Evolutionary conservation across 1,140 invertebrate genomes (phyloP), one percentile per base, ranked within the genome.

Genomic region (Drosophila sulfurigaster): DNA sequence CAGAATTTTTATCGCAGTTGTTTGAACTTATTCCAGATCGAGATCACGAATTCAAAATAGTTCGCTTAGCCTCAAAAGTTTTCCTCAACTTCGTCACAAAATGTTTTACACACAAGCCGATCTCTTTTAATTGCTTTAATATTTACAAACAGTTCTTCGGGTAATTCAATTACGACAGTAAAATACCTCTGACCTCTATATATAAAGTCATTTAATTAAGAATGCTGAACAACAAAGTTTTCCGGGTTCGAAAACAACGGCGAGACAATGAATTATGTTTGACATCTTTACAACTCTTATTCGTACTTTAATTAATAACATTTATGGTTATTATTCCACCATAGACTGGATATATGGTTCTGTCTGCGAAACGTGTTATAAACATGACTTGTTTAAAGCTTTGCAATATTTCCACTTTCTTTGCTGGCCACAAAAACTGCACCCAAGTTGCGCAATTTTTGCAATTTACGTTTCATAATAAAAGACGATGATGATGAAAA

Each of bases 401-500:
- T 38, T 16, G n/a, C 8, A 43, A 13, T n/a, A 41, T 60, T 51
- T 60, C 8, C 13, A 13, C 38, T 16, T 35, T 41, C 25, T 30
- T 41, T 32, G 1, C 15, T 41, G 16, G 20, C 3, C 20, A 11
- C 45, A 11, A 41, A 58, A 4, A 8, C 45, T 49, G 11, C 45
- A 5, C 28, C 49, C 59, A 56, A 8, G 3, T 74, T 68, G 68
- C 30, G 30, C 54, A 60, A 71, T 41, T 15, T 57, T 20, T 8
- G 6, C 30, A 49, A 72, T 72, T 43, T 43, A 11, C 2, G 43
- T 66, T 66, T 72, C 30, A 58, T 66, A 74, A 68, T 54, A 10
- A 38, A 32, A 38, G 7, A 38, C 35, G 35, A 16, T 15, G 25
- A 64, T 57, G 32, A 35, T 16, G 43, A 52, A 59, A 67, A 60